phyloP scores from a whole-genome alignment of 2,113 vertebrate genomes.

The Protobothrops mucrosquamatus region DNA sequence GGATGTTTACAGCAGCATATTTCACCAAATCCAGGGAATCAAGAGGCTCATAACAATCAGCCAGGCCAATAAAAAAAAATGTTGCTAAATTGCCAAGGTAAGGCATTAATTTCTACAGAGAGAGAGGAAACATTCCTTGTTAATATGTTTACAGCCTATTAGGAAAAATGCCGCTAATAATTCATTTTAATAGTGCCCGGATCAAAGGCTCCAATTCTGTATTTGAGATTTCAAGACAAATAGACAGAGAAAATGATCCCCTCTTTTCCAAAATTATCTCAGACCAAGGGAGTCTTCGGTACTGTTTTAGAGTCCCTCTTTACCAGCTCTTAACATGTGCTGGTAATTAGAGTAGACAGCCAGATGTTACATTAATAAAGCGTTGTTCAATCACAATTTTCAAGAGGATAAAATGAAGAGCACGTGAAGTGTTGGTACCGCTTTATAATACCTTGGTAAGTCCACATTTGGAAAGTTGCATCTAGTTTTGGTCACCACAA shows the following conservation, averaged over 20 bases:
- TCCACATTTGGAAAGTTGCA: no score
- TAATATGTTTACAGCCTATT: neutral
- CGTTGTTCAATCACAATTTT: constrained; percentile 31
- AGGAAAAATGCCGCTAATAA: neutral
- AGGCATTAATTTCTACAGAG: neutral
- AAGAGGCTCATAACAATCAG: neutral
- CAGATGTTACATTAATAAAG: constrained; percentile 25
- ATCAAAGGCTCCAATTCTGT: neutral
- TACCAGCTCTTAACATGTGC: constrained; percentile 12
- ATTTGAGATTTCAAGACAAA: neutral
- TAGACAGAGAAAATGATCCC: neutral
- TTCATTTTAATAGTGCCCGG: fast-evolving
- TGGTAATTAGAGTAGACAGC: constrained; percentile 29
- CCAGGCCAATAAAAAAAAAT: constrained; percentile 1
- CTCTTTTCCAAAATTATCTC: neutral
- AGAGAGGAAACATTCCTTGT: neutral
- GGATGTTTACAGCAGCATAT: neutral
- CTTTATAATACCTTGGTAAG: neutral
- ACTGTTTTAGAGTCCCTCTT: neutral
- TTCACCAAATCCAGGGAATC: constrained; percentile 1
- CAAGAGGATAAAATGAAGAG: neutral
- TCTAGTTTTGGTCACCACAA: no score
- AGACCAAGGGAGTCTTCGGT: neutral
- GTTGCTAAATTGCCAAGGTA: constrained; percentile 8
- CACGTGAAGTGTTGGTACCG: neutral